Conservation (phyloP, 2,888 invertebrate genomes). For the Anaspis maculata region DNA sequence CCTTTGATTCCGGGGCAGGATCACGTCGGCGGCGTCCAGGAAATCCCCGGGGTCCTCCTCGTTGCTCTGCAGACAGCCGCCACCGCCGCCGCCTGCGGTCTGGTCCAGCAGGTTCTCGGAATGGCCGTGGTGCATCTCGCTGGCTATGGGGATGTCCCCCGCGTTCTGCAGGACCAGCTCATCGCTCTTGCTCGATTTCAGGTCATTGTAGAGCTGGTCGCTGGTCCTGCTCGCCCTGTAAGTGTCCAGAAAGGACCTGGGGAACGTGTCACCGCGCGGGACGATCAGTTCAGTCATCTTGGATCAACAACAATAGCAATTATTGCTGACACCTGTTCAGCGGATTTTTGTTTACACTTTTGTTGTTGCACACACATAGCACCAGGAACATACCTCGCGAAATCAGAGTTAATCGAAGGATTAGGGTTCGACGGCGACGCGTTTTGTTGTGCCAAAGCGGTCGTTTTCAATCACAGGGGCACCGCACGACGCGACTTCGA, state of each 20-base stretch:
- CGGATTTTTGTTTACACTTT: too few relatives aligned
- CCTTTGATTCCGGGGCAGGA: constrained; percentile 23
- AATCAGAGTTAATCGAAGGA: too few relatives aligned
- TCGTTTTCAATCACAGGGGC: too few relatives aligned
- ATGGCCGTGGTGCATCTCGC: constrained; percentile 43
- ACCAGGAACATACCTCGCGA: too few relatives aligned
- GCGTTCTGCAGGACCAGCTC: constrained; percentile 45
- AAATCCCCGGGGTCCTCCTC: constrained; percentile 30
- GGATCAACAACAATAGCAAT: too few relatives aligned
- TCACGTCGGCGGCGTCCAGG: constrained; percentile 33
- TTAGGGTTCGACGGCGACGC: too few relatives aligned
- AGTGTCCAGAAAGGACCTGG: constrained; percentile 40
- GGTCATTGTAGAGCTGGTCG: constrained; percentile 40
- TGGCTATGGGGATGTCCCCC: constrained; percentile 34
- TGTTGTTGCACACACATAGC: too few relatives aligned
- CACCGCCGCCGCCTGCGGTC: constrained; percentile 14
- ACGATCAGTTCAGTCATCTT: constrained; percentile 40
- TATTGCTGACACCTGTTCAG: too few relatives aligned
- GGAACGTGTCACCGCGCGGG: constrained; percentile 42
- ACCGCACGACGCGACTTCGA: too few relatives aligned
- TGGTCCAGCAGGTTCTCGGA: constrained; percentile 41
- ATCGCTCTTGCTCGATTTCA: constrained; percentile 47
- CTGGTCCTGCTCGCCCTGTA: constrained; percentile 35
- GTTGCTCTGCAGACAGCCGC: constrained; percentile 18
- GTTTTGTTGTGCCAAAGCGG: too few relatives aligned